Percentiles rank a stretch among this genome's conserved stretches.
Conservation (phyloP, 2,888 invertebrate genomes). For the Patella depressa region DNA sequence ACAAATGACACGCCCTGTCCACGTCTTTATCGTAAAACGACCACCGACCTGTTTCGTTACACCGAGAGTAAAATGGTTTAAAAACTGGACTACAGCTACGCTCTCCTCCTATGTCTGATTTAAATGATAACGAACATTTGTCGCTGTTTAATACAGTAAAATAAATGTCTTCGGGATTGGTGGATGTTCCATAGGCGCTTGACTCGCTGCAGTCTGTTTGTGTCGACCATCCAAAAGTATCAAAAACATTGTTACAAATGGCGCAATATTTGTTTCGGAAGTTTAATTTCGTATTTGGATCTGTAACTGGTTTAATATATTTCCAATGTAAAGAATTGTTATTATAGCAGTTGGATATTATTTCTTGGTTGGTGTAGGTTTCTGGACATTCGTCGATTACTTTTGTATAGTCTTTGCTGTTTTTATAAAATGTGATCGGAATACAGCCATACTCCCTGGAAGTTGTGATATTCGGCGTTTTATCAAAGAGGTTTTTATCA, state of each 20-base stretch:
- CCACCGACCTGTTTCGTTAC: constrained; percentile 35
- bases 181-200: not conserved
- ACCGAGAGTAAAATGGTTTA: constrained; percentile 19
- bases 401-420: not conserved
- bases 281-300: not conserved
- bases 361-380: not conserved
- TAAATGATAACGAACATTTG: constrained; percentile 7
- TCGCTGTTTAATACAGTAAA: not conserved
- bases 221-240: not conserved
- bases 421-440: not conserved
- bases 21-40: constrained; percentile 26
- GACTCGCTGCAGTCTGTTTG: not conserved
- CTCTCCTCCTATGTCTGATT: not conserved
- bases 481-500: not conserved
- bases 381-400: constrained; percentile 11
- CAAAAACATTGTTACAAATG: constrained; percentile 6
- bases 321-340: constrained; percentile 16
- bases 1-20: constrained; percentile 28
- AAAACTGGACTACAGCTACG: not conserved
- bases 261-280: constrained; percentile 23
- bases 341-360: not conserved
- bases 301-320: constrained; percentile 11
- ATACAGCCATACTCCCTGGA: not conserved
- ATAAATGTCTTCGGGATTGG: constrained; percentile 13
- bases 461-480: not conserved